Base-by-base conservation (phyloP, 2,888 invertebrate genomes). In the Brachyopa scutellaris region DNA sequence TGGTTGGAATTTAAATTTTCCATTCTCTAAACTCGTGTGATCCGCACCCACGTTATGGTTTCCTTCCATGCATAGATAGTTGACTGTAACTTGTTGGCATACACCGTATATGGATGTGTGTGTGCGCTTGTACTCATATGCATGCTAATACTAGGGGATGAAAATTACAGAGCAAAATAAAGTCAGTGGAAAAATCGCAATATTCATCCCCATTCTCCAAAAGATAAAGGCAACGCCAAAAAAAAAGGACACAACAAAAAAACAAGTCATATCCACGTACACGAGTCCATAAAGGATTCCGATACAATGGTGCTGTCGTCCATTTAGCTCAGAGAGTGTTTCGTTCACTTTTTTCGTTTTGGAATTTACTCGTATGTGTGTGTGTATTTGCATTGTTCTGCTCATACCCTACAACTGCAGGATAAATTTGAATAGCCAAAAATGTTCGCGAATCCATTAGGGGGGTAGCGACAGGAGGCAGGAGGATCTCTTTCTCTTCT, bases 381-480 rank as follows among this genome's bases (percentile, higher is more conserved):
- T 19, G 47, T 23, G 45, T 69, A 47, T 77, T 73, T 73, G 73
- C 73, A 79, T 73, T 79, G 72, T 72, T 72, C 64, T 23, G 51
- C 72, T 66, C 45, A 53, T 42, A 64, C 72, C 51, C 66, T 21
- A 23, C 13, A 72, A 55, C 53, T 9, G 47, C 23, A 36, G 69
- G 67, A 77, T 77, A 66, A 70, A 80, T 76, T 77, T 77, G 77
- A 82, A 82, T 82, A 77, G 70, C 77, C 82, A 77, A 82, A 80
- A 82, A 77, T 77, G 77, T 70, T 82, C 82, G 77, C 82, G 82
- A 82, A 59, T 82, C 82, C 77, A 82, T 82, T 82, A 66, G 17
- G 31, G 36, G 69, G 66, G 66, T 42, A 55, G 55, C 19, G 49
- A 51, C 33, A 38, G 31, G n/a, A 17, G 23, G 17, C 42, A 42